phyloP scores from a whole-genome alignment of 2,797 vertebrate species.

The Limosa lapponica region DNA sequence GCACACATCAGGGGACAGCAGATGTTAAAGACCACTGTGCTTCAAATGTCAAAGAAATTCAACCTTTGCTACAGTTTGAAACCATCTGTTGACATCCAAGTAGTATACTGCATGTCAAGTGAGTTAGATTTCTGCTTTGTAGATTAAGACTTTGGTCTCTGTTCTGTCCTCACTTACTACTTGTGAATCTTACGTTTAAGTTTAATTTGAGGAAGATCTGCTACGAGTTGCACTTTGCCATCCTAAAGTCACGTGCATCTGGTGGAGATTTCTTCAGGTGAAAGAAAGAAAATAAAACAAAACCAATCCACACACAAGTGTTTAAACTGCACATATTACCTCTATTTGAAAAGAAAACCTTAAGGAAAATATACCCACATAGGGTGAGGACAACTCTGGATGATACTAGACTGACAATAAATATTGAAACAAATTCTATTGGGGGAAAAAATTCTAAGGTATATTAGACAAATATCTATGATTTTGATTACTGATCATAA shows the following conservation, averaged over 20 bases:
- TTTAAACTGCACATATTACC: not conserved
- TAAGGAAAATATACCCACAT: not conserved
- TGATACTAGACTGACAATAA: not conserved
- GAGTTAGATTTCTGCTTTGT: not conserved
- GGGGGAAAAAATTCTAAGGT: accelerated
- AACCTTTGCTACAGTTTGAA: constrained; percentile 48
- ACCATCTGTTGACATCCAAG: constrained; percentile 53
- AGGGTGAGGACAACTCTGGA: not conserved
- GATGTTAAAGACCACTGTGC: constrained; percentile 56
- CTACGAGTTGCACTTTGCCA: not conserved
- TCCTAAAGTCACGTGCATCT: not conserved
- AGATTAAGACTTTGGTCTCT: not conserved
- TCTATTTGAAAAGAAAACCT: not conserved
- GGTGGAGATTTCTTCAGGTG: not conserved
- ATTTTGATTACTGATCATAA: not conserved
- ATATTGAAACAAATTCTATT: not conserved
- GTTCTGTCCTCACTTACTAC: not conserved
- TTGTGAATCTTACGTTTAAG: not conserved
- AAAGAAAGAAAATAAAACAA: not conserved
- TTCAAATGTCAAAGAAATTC: constrained; percentile 67
- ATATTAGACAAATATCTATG: not conserved
- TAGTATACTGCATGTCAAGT: constrained; percentile 35
- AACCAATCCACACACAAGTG: not conserved
- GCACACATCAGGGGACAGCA: constrained; percentile 43
- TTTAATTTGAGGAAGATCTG: not conserved